Conservation (phyloP, 2,888 invertebrate species). For the Maniola hyperantus region DNA sequence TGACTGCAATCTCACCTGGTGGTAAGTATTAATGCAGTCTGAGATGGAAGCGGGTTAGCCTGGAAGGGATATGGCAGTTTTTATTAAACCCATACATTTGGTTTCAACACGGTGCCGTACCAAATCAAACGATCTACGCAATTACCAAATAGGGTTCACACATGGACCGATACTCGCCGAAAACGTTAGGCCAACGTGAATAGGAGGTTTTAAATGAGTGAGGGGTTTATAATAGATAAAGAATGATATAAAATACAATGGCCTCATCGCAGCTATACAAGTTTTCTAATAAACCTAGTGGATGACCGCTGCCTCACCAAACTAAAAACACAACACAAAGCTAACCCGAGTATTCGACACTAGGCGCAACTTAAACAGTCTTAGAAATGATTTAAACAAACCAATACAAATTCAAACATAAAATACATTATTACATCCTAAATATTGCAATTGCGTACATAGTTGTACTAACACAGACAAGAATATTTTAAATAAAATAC, state of each 20-base stretch:
- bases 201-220: slow-evolving; percentile 15
- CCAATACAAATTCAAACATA: slow-evolving; percentile 28
- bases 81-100: too few species aligned
- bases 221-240: slow-evolving; percentile 34
- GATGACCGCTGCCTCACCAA: slow-evolving; percentile 53
- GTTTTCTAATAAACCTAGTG: slow-evolving; percentile 76
- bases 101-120: too few species aligned
- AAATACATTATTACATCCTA: slow-evolving; percentile 19
- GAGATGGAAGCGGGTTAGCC: too few species aligned
- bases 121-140: neutral
- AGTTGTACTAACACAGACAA: too few species aligned
- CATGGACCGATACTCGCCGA: neutral
- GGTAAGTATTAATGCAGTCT: too few species aligned
- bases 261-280: slow-evolving; percentile 73
- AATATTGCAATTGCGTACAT: slow-evolving; percentile 22
- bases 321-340: slow-evolving; percentile 31
- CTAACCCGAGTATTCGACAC: slow-evolving; percentile 35
- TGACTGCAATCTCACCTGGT: too few species aligned
- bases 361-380: slow-evolving; percentile 38
- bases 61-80: too few species aligned
- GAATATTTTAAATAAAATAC: too few species aligned
- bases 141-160: neutral
- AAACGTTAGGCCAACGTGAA: slow-evolving; percentile 10
- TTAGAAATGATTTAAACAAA: slow-evolving; percentile 37
- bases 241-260: slow-evolving; percentile 43